A percentile compares a stretch with the other conserved stretches of the same genome.
These are phyloP conservation scores for Strix uralensis DNA, from an alignment of 2,113 vertebrate genomes.

Conservation along the genomic window DNA sequence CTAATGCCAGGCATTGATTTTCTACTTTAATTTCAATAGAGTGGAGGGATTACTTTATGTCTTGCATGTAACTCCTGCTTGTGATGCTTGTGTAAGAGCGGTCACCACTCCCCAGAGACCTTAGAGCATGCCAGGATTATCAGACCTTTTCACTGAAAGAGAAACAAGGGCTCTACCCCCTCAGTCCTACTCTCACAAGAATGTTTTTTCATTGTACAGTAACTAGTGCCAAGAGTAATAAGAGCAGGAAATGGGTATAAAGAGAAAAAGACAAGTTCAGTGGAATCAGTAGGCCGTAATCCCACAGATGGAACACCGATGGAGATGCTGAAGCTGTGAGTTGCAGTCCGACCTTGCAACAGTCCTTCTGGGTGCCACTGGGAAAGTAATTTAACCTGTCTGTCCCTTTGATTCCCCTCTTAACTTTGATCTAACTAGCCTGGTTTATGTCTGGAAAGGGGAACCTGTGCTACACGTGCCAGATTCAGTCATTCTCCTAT, in stretches of 20 bases:
- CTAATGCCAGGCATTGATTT: conserved; percentile 6
- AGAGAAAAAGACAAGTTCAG: neutral
- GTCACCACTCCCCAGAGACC: neutral
- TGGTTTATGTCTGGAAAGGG: neutral
- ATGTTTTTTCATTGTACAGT: neutral
- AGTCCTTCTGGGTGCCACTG: neutral
- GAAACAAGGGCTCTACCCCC: neutral
- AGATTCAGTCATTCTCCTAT: neutral
- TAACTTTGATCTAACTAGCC: neutral
- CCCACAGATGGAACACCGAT: fast-evolving
- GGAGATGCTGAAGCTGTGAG: neutral
- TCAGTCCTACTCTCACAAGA: neutral
- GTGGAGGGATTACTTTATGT: neutral
- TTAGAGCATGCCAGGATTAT: neutral
- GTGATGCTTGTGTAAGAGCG: neutral
- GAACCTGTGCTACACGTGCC: neutral
- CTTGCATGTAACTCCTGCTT: neutral
- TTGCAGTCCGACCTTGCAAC: fast-evolving
- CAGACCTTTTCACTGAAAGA: neutral
- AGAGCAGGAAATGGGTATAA: neutral
- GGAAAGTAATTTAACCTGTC: neutral
- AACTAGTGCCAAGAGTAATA: conserved; percentile 17
- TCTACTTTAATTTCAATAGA: conserved; percentile 9
- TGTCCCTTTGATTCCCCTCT: neutral
- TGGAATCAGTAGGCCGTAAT: neutral